Conservation (phyloP, 2,113 vertebrate genomes). For the Brachypodius melanocephalos region DNA sequence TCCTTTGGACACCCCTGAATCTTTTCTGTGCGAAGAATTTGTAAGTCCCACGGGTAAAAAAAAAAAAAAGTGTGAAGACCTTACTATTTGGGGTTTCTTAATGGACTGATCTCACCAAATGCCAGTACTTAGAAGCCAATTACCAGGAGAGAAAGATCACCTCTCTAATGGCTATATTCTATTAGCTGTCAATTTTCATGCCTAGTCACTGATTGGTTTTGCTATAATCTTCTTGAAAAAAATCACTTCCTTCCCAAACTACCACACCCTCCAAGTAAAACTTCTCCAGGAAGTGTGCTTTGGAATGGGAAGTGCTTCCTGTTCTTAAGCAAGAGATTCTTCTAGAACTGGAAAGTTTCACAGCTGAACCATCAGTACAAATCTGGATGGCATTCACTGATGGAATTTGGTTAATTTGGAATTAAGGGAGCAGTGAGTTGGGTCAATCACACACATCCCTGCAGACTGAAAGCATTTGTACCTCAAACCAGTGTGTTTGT, state of each 20-base stretch:
- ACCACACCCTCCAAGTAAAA: not conserved
- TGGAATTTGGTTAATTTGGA: not conserved
- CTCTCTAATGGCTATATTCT: too few relatives aligned
- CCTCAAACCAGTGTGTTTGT: not conserved
- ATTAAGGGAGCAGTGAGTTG: not conserved
- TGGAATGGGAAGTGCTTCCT: not conserved
- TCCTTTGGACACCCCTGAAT: not conserved
- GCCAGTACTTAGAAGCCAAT: not conserved
- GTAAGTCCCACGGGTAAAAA: not conserved
- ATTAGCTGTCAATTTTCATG: too few relatives aligned
- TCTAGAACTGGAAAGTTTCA: not conserved
- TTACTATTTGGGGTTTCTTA: fast-evolving
- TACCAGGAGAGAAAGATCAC: not conserved
- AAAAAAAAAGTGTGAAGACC: not conserved
- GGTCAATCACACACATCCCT: not conserved
- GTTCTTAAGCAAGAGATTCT: not conserved
- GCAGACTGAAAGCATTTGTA: fast-evolving
- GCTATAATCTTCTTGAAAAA: too few relatives aligned
- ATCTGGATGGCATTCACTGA: fast-evolving
- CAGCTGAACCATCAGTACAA: not conserved
- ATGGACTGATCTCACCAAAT: not conserved
- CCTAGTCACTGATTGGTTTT: too few relatives aligned
- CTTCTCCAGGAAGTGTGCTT: not conserved
- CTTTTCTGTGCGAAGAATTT: not conserved
- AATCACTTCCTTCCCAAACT: too few relatives aligned